Evolutionary conservation across 2,888 invertebrate species (phyloP).

Genomic region (Diadromus collaris): DNA sequence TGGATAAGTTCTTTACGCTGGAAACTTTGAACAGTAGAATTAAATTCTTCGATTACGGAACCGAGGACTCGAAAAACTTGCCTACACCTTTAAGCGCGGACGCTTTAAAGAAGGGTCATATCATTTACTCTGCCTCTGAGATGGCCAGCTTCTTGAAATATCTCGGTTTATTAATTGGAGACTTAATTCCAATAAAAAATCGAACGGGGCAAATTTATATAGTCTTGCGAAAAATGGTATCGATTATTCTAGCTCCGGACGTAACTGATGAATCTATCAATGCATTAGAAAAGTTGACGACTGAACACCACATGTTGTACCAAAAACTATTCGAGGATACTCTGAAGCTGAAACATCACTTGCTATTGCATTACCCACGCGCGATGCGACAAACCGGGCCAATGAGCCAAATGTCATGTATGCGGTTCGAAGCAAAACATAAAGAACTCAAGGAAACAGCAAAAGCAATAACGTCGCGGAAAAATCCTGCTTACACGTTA

Average conservation of each 20-base stretch:
- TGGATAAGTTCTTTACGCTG: constrained; percentile 49
- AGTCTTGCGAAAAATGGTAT: constrained; percentile 39
- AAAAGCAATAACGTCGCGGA: constrained; percentile 26
- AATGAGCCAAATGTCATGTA: constrained; percentile 13
- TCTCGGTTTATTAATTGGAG: constrained; percentile 59
- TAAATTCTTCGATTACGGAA: constrained; percentile 51
- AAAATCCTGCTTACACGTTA: constrained; percentile 34
- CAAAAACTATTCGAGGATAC: constrained; percentile 31
- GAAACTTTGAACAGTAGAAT: constrained; percentile 57
- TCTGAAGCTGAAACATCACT: constrained; percentile 39
- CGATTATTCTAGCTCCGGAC: constrained; percentile 2
- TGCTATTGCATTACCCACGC: constrained; percentile 32
- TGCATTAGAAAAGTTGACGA: constrained; percentile 32
- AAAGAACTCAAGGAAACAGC: constrained; percentile 39
- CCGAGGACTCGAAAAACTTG: constrained; percentile 39
- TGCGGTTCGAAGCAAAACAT: constrained; percentile 46
- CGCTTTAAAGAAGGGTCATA: constrained; percentile 41
- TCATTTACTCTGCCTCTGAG: constrained; percentile 58
- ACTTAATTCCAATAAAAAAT: constrained; percentile 48
- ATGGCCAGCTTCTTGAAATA: constrained; percentile 54
- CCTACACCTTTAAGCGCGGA: constrained; percentile 50
- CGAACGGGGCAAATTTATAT: constrained; percentile 57
- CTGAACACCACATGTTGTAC: constrained; percentile 48
- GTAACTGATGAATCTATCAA: constrained; percentile 24
- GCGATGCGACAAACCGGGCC: constrained; percentile 24